These are phyloP conservation scores for Megaceryle alcyon DNA, from an alignment of 2,797 vertebrate species.

Conservation along the genomic window DNA sequence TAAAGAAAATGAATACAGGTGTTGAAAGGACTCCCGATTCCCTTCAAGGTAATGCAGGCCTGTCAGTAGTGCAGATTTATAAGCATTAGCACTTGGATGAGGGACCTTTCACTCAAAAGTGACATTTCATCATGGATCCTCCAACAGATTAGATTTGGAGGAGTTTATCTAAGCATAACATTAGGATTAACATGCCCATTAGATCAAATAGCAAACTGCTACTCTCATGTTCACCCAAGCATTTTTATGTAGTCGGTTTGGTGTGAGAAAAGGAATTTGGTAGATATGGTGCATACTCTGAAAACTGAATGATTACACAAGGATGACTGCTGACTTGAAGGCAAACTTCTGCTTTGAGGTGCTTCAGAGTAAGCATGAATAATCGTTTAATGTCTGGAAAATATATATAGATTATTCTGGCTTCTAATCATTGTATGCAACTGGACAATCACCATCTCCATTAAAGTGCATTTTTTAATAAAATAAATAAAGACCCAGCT, in stretches of 20 bases:
- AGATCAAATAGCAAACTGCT: neutral
- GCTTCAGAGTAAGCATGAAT: neutral
- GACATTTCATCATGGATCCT: neutral
- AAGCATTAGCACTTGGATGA: neutral
- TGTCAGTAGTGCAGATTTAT: accelerated
- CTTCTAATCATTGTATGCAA: neutral
- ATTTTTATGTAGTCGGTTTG: neutral
- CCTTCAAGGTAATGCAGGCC: neutral
- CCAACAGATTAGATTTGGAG: neutral
- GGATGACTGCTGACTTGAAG: neutral
- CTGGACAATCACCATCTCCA: neutral
- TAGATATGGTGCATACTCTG: neutral
- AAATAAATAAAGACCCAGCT: neutral
- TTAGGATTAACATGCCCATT: neutral
- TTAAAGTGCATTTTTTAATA: neutral
- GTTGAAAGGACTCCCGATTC: neutral
- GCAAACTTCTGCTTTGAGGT: neutral
- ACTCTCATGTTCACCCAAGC: neutral
- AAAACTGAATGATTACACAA: neutral
- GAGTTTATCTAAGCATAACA: neutral
- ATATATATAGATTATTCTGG: neutral
- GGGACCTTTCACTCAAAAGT: neutral
- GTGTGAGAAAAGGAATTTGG: neutral
- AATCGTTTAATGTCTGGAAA: neutral
- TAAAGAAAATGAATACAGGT: neutral